These are phyloP conservation scores for Chionoecetes opilio DNA, from an alignment of 1,140 invertebrate species.

Conservation along the genomic window DNA sequence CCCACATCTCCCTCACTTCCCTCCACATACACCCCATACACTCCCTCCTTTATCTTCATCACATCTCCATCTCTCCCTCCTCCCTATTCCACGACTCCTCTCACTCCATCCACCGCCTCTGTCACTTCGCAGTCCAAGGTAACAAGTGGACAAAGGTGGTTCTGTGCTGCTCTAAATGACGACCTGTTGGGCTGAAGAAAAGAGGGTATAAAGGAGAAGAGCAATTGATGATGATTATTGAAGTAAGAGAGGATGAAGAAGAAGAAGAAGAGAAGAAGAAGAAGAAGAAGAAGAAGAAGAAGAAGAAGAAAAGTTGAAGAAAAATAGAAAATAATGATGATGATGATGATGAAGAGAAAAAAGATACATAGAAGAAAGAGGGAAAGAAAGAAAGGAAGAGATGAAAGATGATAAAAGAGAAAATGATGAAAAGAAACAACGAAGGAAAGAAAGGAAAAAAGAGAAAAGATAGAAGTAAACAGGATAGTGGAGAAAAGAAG, in stretches of 20 bases:
- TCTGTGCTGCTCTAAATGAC: too few species aligned
- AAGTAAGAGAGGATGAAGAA: background rate
- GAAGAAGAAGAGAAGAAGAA: background rate
- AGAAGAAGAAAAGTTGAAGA: too few species aligned
- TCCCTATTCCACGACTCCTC: too few species aligned
- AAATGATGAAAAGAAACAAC: background rate
- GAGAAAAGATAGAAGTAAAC: too few species aligned
- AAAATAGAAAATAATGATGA: background rate
- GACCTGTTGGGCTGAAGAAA: too few species aligned
- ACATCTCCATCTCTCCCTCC: too few species aligned
- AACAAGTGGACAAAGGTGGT: too few species aligned
- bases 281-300: background rate
- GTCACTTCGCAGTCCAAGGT: background rate
- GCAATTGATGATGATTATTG: too few species aligned
- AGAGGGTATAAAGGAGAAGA: background rate
- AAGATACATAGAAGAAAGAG: background rate
- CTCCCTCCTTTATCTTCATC: background rate
- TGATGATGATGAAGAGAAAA: background rate
- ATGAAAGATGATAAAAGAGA: background rate
- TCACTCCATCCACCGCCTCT: background rate
- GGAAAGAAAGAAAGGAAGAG: background rate
- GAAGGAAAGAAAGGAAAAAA: background rate
- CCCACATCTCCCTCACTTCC: constrained; percentile 6
- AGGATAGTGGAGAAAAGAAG: too few species aligned
- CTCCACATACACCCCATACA: background rate